Base-by-base conservation (phyloP, 1,140 invertebrate species). In the Lasioglossum albipes region DNA sequence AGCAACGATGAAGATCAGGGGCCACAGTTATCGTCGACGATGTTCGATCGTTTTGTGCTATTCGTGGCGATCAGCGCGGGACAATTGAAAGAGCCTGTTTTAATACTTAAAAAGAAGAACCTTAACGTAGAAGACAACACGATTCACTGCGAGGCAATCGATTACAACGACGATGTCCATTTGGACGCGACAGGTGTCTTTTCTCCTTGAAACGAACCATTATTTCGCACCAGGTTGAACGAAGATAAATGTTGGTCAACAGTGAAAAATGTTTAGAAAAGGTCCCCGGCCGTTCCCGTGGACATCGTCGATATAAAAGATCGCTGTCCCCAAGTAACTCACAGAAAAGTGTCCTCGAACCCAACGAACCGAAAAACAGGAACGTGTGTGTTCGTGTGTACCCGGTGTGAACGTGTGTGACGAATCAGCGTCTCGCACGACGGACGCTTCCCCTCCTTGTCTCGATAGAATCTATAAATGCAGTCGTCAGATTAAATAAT, bases 401-500 rank as follows among this genome's bases (percentile, higher is more conserved):
- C 4, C 41, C 42, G 52, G 59, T 82, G 67, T 84, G 36, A 45
- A 80, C 52, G 77, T 80, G 77, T 80, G 59, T 57, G 31, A 59
- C n/a, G 66, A 61, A 62, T 52, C 68, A 54, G 27, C 78, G 59
- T 77, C 77, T 45, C 31, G 61, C 67, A 36, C 62, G 13, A 49
- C 20, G 67, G 66, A 74, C 66, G 49, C 49, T 49, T 31, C 13
- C 31, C 54, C 59, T 13, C 42, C 42, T 49, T 62, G 62, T 74
- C 52, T 27, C 57, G n/a, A 36, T 74, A 82, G 83, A 78, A 75
- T 85, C 64, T 84, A 82, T 85, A 87, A 78, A 84, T 84, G 84
- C 84, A 84, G 81, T 85, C 64, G 54, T 86, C 61, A 42, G 68
- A 83, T 76, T 83, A 85, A 85, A 80, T 83, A 76, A 83, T 75